These are phyloP conservation scores for Frankliniella fusca DNA, from an alignment of 2,888 invertebrate species.

Conservation along the genomic window DNA sequence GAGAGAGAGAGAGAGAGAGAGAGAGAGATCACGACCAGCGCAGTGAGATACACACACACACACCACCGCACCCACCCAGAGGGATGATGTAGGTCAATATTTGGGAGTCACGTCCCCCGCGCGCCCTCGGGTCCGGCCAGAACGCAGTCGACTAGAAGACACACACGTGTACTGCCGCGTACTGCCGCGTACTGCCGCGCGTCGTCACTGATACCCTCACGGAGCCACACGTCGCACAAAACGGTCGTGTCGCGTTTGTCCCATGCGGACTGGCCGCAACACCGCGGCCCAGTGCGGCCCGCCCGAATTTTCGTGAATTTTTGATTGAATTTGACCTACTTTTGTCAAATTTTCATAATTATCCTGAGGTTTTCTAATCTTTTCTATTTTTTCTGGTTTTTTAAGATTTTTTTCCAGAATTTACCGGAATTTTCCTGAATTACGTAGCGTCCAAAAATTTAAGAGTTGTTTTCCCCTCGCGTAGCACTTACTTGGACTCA, in stretches of 20 bases:
- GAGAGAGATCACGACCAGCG: background rate
- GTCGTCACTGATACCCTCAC: background rate
- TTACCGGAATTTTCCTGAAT: too few species aligned
- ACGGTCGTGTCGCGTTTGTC: background rate
- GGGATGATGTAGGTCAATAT: constrained; percentile 25
- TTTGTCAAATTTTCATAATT: too few species aligned
- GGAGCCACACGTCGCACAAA: too few species aligned
- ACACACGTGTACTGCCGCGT: background rate
- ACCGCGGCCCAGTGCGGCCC: background rate
- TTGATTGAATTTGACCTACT: too few species aligned
- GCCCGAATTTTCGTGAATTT: too few species aligned
- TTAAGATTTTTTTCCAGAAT: too few species aligned
- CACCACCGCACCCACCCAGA: too few species aligned
- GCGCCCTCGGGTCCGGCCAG: background rate
- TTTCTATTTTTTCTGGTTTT: too few species aligned
- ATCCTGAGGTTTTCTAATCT: too few species aligned
- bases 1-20: background rate
- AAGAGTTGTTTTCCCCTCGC: too few species aligned
- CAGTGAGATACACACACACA: background rate
- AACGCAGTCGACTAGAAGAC: background rate
- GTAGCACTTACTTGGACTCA: too few species aligned
- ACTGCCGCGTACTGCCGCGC: background rate
- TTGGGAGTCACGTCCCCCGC: constrained; percentile 8
- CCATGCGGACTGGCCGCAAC: background rate
- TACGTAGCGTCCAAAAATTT: too few species aligned